phyloP scores from a whole-genome alignment of 1,140 invertebrate genomes.

The Ctenoplectra terminalis region DNA sequence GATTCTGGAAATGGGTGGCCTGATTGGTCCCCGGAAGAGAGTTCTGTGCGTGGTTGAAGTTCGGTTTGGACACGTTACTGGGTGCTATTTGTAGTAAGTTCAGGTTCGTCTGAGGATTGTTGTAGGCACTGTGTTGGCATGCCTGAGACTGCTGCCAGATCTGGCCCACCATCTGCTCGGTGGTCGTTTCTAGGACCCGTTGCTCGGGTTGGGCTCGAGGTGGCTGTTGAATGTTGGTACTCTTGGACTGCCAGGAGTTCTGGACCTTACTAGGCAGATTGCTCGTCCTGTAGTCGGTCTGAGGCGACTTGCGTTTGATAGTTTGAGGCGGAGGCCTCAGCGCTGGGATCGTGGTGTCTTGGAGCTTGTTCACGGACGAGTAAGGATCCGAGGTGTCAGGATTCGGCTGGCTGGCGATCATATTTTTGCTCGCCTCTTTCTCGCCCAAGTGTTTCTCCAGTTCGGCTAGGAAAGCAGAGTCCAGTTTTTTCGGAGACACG shows the following conservation, averaged over 20 bases:
- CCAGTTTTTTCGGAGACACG: conserved; percentile 80
- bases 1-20: conserved; percentile 10
- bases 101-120: conserved; percentile 17
- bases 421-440: conserved; percentile 83
- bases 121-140: conserved; percentile 23
- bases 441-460: conserved; percentile 85
- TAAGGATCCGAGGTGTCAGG: conserved; percentile 10
- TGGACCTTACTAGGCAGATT: conserved; percentile 73
- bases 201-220: conserved; percentile 57
- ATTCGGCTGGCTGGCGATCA: conserved; percentile 63
- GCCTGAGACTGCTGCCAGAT: conserved; percentile 76
- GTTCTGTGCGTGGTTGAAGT: conserved; percentile 44
- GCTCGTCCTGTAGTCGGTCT: conserved; percentile 60
- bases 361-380: conserved; percentile 62
- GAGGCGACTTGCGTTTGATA: conserved; percentile 74
- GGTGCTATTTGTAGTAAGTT: conserved; percentile 43
- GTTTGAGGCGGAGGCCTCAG: conserved; percentile 81
- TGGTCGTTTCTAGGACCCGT: conserved; percentile 66
- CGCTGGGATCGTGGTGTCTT: conserved; percentile 77
- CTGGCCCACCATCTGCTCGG: conserved; percentile 75
- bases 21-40: neutral
- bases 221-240: conserved; percentile 74
- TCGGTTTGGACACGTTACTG: conserved; percentile 41
- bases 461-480: conserved; percentile 85
- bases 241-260: conserved; percentile 76